Conservation (phyloP, 2,113 vertebrate species). For the Mormyrus iriodes region DNA sequence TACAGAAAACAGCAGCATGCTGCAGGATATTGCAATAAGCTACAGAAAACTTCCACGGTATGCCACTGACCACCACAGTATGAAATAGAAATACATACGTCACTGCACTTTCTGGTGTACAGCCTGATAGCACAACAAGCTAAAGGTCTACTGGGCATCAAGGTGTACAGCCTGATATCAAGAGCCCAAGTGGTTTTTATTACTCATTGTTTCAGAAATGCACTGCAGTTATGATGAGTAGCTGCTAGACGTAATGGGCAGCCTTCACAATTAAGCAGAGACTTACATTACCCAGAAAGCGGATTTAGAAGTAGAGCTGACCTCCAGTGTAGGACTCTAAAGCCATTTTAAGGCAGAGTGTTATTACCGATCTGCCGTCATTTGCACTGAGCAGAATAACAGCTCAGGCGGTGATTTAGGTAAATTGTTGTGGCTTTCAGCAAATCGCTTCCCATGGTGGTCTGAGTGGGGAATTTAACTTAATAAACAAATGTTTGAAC, state of each 20-base stretch:
- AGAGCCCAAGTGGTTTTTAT: neutral
- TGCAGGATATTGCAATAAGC: neutral
- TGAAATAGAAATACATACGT: neutral
- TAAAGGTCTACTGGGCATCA: too few species aligned
- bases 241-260: neutral
- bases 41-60: neutral
- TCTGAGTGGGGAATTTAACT: neutral
- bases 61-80: neutral
- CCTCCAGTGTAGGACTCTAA: neutral
- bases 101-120: neutral
- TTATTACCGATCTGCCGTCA: neutral
- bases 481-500: conserved; percentile 8
- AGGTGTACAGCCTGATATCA: too few species aligned
- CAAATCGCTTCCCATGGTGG: neutral
- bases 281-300: neutral
- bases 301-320: neutral
- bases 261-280: neutral
- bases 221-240: neutral
- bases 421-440: neutral
- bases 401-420: neutral
- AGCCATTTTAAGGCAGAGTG: neutral
- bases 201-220: neutral
- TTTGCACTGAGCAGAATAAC: neutral
- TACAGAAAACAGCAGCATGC: neutral
- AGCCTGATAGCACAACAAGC: neutral